phyloP scores from a whole-genome alignment of 1,140 invertebrate species.

The Drosophila equinoxialis region DNA sequence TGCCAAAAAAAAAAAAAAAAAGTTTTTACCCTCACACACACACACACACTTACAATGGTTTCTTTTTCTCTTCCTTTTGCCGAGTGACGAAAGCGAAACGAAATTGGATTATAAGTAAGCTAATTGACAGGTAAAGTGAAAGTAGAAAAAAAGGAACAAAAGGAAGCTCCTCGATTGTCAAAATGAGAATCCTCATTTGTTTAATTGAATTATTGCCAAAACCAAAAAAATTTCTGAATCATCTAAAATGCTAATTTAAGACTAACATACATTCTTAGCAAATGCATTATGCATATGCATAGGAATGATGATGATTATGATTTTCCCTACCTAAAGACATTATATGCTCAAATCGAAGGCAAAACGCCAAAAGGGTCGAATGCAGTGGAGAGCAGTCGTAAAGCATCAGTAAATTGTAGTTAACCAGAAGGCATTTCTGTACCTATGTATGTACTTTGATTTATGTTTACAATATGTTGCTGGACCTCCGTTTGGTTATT shows the following conservation, averaged over 20 bases:
- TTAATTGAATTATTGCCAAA: neutral
- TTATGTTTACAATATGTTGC: neutral
- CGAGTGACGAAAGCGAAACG: no score
- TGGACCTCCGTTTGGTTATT: neutral
- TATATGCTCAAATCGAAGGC: no score
- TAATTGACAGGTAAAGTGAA: constrained; percentile 1
- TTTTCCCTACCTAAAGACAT: no score
- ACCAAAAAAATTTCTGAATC: neutral
- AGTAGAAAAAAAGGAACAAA: neutral
- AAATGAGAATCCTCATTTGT: neutral
- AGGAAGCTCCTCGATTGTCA: neutral
- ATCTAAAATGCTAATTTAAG: no score
- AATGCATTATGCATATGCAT: no score
- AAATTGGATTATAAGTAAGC: constrained; percentile 3
- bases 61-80: neutral
- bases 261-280: no score
- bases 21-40: neutral
- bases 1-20: constrained; percentile 4
- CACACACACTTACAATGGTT: neutral
- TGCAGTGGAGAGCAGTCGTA: no score
- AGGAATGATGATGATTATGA: no score
- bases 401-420: no score
- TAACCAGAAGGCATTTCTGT: neutral
- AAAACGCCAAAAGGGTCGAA: no score
- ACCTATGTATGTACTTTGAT: neutral